These are phyloP conservation scores for Silurus lanzhouensis DNA, from an alignment of 2,797 vertebrate species.

Conservation along the genomic window DNA sequence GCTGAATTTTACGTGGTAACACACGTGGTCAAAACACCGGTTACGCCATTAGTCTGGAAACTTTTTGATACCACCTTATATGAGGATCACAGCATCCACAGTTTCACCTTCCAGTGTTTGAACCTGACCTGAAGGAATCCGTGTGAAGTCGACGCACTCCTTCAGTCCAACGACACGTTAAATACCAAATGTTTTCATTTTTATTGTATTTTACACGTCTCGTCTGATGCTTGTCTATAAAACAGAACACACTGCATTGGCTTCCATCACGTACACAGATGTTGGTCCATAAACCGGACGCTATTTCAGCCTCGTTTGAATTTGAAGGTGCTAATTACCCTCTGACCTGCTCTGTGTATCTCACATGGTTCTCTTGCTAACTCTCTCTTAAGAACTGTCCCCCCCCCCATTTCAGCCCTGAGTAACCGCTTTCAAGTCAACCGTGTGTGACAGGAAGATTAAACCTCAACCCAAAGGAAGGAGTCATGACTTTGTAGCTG, in stretches of 20 bases:
- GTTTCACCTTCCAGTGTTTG: too few species aligned
- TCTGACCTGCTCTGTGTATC: not conserved
- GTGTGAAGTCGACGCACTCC: too few species aligned
- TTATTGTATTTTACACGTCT: not conserved
- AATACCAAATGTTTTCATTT: not conserved
- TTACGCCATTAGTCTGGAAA: too few species aligned
- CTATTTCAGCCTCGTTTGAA: not conserved
- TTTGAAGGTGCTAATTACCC: not conserved
- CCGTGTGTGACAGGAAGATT: not conserved
- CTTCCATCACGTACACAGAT: too few species aligned
- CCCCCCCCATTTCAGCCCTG: too few species aligned
- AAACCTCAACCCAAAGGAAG: not conserved
- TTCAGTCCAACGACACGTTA: not conserved
- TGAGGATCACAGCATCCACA: too few species aligned
- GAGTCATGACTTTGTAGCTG: not conserved
- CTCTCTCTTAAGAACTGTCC: not conserved
- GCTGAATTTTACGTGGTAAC: too few species aligned
- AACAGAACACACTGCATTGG: not conserved
- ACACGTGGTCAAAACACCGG: too few species aligned
- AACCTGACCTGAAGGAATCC: too few species aligned
- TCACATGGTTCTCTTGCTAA: not conserved
- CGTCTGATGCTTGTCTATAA: not conserved
- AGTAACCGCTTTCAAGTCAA: not conserved
- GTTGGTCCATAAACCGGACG: not conserved
- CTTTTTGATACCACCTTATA: too few species aligned